Evolutionary conservation across 2,797 vertebrate species (phyloP).

Genomic region (Acridotheres tristis): DNA sequence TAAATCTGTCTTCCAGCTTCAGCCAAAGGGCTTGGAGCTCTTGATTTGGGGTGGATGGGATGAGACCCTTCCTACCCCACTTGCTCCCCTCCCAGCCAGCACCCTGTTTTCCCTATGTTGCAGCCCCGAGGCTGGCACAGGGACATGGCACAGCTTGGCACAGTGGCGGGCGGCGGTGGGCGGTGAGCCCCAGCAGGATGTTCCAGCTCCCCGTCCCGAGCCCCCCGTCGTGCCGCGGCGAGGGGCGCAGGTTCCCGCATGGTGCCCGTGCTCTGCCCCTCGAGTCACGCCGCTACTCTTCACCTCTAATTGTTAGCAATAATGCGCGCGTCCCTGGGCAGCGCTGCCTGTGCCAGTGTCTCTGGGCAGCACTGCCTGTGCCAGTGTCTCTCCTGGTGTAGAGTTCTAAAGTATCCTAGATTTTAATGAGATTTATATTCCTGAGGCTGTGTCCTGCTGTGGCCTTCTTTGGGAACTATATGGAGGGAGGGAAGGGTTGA

Average conservation of each 20-base stretch:
- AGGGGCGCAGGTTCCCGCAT: constrained; percentile 46
- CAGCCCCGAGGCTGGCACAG: neutral
- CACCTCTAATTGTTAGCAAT: constrained; percentile 80
- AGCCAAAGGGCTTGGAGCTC: constrained; percentile 10
- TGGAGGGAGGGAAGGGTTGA: neutral
- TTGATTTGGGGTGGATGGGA: neutral
- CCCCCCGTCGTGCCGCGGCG: neutral
- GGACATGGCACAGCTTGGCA: neutral
- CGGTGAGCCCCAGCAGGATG: constrained; percentile 14
- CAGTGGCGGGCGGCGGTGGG: neutral
- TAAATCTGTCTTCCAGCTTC: constrained; percentile 58
- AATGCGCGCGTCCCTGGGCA: constrained; percentile 60
- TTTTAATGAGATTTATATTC: constrained; percentile 85
- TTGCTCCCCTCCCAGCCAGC: neutral
- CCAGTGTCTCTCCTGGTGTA: constrained; percentile 67
- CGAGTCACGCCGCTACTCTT: constrained; percentile 35
- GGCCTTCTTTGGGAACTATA: constrained; percentile 46
- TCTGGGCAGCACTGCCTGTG: constrained; percentile 60
- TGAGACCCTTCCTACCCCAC: neutral
- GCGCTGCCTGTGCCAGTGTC: constrained; percentile 62
- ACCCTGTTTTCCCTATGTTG: neutral
- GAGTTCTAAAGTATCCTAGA: constrained; percentile 78
- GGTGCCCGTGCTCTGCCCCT: constrained; percentile 57
- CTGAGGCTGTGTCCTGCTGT: constrained; percentile 53
- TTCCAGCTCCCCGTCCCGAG: constrained; percentile 48